Evolutionary conservation across 2,113 vertebrate genomes (phyloP).

Genomic region (Emberiza fucata): DNA sequence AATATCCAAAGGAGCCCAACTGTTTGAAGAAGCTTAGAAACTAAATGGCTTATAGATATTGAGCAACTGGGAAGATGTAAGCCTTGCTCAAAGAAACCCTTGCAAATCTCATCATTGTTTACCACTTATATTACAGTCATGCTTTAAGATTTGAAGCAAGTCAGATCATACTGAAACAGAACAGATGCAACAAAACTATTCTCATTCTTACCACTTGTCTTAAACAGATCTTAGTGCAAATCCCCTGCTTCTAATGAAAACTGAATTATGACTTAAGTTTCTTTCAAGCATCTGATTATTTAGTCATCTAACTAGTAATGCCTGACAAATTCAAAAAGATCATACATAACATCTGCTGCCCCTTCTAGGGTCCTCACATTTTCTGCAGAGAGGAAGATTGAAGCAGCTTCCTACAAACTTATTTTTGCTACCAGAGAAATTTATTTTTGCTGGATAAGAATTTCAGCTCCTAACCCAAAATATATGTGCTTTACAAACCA

Average conservation of each 20-base stretch:
- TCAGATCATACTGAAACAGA: background rate
- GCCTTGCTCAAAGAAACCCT: background rate
- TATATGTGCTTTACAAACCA: background rate
- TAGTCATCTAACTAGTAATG: background rate
- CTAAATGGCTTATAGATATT: background rate
- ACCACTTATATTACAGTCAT: fast-evolving
- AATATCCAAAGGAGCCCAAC: background rate
- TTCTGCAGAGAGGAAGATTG: background rate
- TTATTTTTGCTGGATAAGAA: background rate
- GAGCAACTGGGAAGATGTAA: background rate
- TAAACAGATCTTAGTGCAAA: background rate
- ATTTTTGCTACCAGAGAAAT: background rate
- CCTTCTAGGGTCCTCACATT: background rate
- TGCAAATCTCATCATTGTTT: background rate
- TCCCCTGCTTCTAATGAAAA: background rate
- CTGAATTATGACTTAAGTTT: background rate
- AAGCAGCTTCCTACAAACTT: background rate
- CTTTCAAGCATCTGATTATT: background rate
- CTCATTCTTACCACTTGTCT: background rate
- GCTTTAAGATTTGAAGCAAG: background rate
- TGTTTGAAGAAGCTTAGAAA: background rate
- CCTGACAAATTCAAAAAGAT: background rate
- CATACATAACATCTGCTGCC: background rate
- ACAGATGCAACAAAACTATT: background rate
- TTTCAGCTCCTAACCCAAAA: background rate